A percentile compares a stretch with the other conserved stretches of the same genome.
These are phyloP conservation scores for Cinara cedri DNA, from an alignment of 2,888 invertebrate genomes.

Conservation along the genomic window DNA sequence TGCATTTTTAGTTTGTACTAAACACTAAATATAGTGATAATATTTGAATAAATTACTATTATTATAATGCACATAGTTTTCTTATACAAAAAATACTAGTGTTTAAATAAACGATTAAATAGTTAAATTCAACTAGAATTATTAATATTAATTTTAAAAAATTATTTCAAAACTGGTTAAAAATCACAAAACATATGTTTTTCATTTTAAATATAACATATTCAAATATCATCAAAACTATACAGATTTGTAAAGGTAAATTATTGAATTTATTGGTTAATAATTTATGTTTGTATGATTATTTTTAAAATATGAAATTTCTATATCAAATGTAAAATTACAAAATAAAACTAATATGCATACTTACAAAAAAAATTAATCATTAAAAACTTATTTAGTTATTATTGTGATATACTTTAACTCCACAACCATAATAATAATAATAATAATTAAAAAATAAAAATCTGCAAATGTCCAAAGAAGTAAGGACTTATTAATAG, in stretches of 20 bases:
- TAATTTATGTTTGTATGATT: not conserved
- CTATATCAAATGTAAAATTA: slow-evolving; percentile 2
- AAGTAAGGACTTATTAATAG: not conserved
- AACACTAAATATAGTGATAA: slow-evolving; percentile 5
- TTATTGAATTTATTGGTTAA: not conserved
- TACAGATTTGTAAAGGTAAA: not conserved
- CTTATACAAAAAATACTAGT: slow-evolving; percentile 34
- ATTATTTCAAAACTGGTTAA: not conserved
- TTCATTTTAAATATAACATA: not conserved
- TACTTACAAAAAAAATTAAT: not conserved
- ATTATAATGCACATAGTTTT: not conserved
- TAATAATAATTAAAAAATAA: slow-evolving; percentile 12
- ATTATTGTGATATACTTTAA: slow-evolving; percentile 18
- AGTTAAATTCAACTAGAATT: slow-evolving; percentile 7
- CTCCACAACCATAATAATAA: slow-evolving; percentile 29
- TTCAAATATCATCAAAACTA: not conserved
- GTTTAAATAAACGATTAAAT: slow-evolving; percentile 4
- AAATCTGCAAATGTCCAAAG: not conserved
- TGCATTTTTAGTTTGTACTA: slow-evolving; percentile 29
- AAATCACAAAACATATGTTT: not conserved
- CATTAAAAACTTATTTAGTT: not conserved
- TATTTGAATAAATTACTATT: slow-evolving; percentile 13
- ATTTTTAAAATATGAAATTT: slow-evolving; percentile 6
- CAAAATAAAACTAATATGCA: slow-evolving; percentile 5
- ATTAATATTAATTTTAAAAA: slow-evolving; percentile 1